Percentiles rank a stretch among this genome's conserved stretches.
phyloP scores from a whole-genome alignment of 1,140 invertebrate species.

The Metaphire vulgaris region DNA sequence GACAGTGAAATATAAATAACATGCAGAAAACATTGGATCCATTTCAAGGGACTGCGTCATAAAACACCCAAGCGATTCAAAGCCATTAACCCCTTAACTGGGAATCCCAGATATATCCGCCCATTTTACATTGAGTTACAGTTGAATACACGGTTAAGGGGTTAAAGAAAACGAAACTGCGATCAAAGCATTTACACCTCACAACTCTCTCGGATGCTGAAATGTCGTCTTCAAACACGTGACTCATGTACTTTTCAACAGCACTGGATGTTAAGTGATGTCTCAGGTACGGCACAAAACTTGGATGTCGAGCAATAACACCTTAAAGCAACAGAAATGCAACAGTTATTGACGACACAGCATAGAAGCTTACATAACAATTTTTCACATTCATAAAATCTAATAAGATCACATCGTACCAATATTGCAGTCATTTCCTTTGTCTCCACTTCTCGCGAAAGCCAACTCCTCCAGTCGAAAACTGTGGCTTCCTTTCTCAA shows the following conservation, averaged over 20 bases:
- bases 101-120: too few species aligned
- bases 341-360: not conserved
- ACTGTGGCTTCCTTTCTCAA: conserved; percentile 36
- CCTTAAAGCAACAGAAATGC: conserved; percentile 36
- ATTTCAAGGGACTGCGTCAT: too few species aligned
- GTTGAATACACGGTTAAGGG: too few species aligned
- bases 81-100: too few species aligned
- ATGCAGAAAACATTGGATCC: too few species aligned
- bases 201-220: not conserved
- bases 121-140: too few species aligned
- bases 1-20: too few species aligned
- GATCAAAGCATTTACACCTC: too few species aligned
- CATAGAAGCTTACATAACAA: not conserved
- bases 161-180: too few species aligned
- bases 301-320: conserved; percentile 54
- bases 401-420: conserved; percentile 36
- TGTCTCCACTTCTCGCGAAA: conserved; percentile 57
- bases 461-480: conserved; percentile 54
- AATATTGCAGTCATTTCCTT: conserved; percentile 56
- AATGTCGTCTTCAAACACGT: conserved; percentile 46
- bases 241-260: conserved; percentile 52
- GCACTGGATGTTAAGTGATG: conserved; percentile 47
- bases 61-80: too few species aligned
- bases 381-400: not conserved
- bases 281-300: conserved; percentile 49